Base-by-base conservation (phyloP, 2,797 vertebrate genomes). In the Etheostoma nigrum region DNA sequence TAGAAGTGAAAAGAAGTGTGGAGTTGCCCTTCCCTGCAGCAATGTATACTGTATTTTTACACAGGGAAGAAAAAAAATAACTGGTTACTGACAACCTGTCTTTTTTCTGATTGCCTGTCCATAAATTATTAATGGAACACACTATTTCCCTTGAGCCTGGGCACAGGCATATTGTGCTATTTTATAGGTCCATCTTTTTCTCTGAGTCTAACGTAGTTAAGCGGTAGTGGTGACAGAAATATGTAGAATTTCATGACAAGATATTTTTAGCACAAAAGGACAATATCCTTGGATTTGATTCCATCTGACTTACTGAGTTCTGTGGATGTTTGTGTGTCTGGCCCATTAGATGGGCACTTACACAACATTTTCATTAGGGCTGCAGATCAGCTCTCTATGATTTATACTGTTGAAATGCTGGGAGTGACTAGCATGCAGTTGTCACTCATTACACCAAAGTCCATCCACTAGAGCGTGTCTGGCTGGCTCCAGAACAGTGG, bases 91-190 rank as follows among this genome's bases (percentile, higher is more conserved):
- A 94, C 92, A 94, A 89, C 85, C 83, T 91, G 89, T 91, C 90
- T 88, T 78, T 40, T 85, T 74, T 91, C 68, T 82, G 81, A 91
- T 92, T 93, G 89, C 86, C 64, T 83, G 78, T 67, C 66, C 51
- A 78, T 95, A 91, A 93, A 95, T 95, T 93, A 93, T 94, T 93
- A 92, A 95, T 91, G 67, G 36, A 67, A 47, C 19, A 82, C 76
- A 54, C 52, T 57, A 62, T 72, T 87, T 90, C 80, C 87, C 74
- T 72, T 73, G 86, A 92, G 88, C 86, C 42, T 44, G 59, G 72
- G 77, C 71, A 84, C 81, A 89, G 73, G 72, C 82, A 67, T 83
- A 79, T 85, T 81, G 55, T 82, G 44, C 76, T 84, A 63, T 91
- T 92, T 91, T 84, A 36, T 84, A 86, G 72, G 74, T 74, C 85